These are phyloP conservation scores for Rachycentron canadum DNA, from an alignment of 2,797 vertebrate species.

Conservation along the genomic window DNA sequence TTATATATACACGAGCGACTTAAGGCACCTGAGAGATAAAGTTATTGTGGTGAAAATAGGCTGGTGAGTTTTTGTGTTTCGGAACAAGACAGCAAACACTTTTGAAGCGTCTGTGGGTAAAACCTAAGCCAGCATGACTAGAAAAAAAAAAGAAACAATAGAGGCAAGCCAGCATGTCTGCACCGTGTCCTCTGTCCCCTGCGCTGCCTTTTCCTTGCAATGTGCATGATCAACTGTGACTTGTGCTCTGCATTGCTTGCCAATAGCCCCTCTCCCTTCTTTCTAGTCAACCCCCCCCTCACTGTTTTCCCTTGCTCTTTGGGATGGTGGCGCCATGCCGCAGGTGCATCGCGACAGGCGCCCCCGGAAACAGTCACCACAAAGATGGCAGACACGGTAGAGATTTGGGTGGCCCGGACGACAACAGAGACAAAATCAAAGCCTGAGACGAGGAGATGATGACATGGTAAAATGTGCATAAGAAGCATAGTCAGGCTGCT, in stretches of 20 bases:
- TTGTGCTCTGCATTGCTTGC: constrained; percentile 36
- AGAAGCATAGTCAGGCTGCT: constrained; percentile 42
- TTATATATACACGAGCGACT: constrained; percentile 9
- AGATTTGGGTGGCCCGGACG: constrained; percentile 10
- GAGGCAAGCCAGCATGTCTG: constrained; percentile 56
- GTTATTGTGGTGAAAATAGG: constrained; percentile 1
- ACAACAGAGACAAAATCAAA: constrained; percentile 58
- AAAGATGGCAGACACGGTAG: constrained; percentile 46
- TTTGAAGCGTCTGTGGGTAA: constrained; percentile 27
- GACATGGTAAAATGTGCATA: constrained; percentile 59
- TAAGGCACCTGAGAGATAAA: neutral
- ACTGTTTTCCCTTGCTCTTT: constrained; percentile 24
- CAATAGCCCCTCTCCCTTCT: constrained; percentile 31
- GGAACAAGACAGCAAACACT: neutral
- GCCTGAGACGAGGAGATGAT: constrained; percentile 54
- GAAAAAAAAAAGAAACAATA: constrained; percentile 43
- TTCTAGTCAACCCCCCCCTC: constrained; percentile 22
- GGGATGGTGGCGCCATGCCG: constrained; percentile 32
- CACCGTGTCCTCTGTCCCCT: constrained; percentile 44
- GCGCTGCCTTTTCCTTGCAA: constrained; percentile 49
- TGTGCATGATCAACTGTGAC: constrained; percentile 67
- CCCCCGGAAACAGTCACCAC: constrained; percentile 28
- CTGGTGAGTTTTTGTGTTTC: constrained; percentile 23
- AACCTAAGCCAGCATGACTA: constrained; percentile 28
- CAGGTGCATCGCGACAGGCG: constrained; percentile 45